These are phyloP conservation scores for Drosophila oshimai DNA, from an alignment of 1,140 invertebrate genomes.

Conservation along the genomic window DNA sequence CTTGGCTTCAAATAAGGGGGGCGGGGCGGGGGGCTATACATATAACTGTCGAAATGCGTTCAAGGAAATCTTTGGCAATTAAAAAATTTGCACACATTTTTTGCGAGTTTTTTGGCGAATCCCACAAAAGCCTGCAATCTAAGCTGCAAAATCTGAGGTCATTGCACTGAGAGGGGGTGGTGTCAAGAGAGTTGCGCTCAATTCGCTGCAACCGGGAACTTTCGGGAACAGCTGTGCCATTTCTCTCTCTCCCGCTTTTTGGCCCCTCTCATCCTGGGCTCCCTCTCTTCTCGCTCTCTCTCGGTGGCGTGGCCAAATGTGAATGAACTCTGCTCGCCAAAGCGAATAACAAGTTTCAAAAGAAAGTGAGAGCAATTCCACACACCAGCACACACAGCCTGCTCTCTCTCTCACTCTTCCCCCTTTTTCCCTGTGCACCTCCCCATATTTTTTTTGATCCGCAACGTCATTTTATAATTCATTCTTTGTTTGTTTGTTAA, in stretches of 20 bases:
- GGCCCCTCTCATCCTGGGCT: neutral
- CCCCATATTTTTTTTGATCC: conserved; percentile 22
- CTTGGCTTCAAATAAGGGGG: conserved; percentile 68
- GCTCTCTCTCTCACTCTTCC: neutral
- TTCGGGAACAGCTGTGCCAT: conserved; percentile 74
- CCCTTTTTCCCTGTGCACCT: neutral
- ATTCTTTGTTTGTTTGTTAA: conserved; percentile 61
- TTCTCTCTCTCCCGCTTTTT: conserved; percentile 22
- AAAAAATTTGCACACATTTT: conserved; percentile 26
- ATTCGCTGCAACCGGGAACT: conserved; percentile 51
- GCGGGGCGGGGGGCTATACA: neutral
- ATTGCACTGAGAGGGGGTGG: conserved; percentile 42
- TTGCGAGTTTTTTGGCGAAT: neutral
- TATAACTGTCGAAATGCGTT: conserved; percentile 61
- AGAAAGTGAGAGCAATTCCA: conserved; percentile 80
- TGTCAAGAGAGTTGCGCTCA: conserved; percentile 66
- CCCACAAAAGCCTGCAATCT: neutral
- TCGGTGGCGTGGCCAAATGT: conserved; percentile 60
- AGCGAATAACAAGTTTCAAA: conserved; percentile 81
- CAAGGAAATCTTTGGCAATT: conserved; percentile 77
- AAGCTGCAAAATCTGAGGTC: conserved; percentile 38
- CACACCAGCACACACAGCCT: conserved; percentile 17
- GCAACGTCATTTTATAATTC: conserved; percentile 52
- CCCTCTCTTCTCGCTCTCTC: conserved; percentile 10
- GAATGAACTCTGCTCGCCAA: conserved; percentile 77